These are phyloP conservation scores for Danaus melanippus DNA, from an alignment of 1,140 invertebrate genomes.

Conservation along the genomic window DNA sequence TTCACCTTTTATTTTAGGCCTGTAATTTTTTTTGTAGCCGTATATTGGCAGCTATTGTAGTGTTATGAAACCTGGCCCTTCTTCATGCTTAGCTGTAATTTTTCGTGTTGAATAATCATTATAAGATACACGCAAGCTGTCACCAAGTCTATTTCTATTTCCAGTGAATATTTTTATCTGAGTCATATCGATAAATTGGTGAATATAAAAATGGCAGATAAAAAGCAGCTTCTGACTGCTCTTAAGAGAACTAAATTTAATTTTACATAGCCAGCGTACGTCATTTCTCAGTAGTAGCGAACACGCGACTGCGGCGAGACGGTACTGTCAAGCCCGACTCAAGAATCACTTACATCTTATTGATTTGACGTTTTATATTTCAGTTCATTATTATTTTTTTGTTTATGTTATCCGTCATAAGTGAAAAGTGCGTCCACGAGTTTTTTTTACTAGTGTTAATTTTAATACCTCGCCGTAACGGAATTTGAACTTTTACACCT, in stretches of 20 bases:
- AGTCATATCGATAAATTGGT: conserved; percentile 16
- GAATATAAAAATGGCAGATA: conserved; percentile 15
- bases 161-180: conserved; percentile 9
- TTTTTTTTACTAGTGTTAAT: too few relatives aligned
- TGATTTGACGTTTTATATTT: conserved; percentile 37
- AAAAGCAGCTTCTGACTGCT: conserved; percentile 10
- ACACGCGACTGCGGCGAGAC: conserved; percentile 49
- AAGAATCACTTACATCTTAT: conserved; percentile 41
- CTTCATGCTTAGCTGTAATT: background rate
- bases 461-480: too few relatives aligned
- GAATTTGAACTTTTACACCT: too few relatives aligned
- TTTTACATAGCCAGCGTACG: conserved; percentile 48
- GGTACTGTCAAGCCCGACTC: conserved; percentile 37
- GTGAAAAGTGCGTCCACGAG: too few relatives aligned
- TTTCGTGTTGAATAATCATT: too few relatives aligned
- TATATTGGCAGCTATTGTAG: conserved; percentile 25
- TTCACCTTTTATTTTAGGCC: conserved; percentile 52
- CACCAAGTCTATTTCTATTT: conserved; percentile 12
- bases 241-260: conserved; percentile 52
- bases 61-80: conserved; percentile 24
- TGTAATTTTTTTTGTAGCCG: conserved; percentile 9
- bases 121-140: background rate
- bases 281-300: conserved; percentile 53
- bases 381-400: too few relatives aligned
- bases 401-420: too few relatives aligned